Evolutionary conservation across 2,113 vertebrate species (phyloP).

Genomic region (Podarcis muralis): DNA sequence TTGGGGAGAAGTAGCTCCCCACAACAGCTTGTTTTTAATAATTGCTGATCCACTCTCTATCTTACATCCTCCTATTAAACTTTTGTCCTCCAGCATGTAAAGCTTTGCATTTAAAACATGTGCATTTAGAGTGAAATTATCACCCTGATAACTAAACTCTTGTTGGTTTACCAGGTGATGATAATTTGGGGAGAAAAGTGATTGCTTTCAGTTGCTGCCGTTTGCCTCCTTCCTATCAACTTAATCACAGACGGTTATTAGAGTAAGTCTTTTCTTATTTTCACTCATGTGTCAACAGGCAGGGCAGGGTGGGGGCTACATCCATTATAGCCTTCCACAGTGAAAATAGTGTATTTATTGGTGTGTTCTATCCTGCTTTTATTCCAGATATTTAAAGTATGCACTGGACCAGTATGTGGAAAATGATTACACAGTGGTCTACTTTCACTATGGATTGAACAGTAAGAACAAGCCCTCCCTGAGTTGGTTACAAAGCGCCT

Average conservation of each 20-base stretch:
- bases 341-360: neutral
- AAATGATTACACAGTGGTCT: constrained; percentile 84
- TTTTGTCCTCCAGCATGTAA: neutral
- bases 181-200: constrained; percentile 83
- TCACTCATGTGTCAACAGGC: neutral
- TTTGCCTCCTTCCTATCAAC: constrained; percentile 85
- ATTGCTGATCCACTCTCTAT: too few relatives aligned
- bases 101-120: neutral
- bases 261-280: constrained; percentile 76
- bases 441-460: constrained; percentile 85
- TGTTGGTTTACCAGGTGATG: constrained; percentile 77
- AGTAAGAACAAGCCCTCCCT: constrained; percentile 86
- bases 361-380: neutral
- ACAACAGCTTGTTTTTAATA: too few relatives aligned
- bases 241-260: constrained; percentile 84
- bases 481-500: constrained; percentile 83
- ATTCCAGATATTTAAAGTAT: constrained; percentile 84
- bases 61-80: neutral
- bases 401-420: constrained; percentile 86
- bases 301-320: neutral
- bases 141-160: neutral
- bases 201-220: constrained; percentile 87
- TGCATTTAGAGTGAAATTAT: neutral
- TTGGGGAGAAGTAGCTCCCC: too few relatives aligned
- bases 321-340: neutral